Conservation (phyloP, 2,888 invertebrate genomes). For the Rhagophthalmus giganteus region DNA sequence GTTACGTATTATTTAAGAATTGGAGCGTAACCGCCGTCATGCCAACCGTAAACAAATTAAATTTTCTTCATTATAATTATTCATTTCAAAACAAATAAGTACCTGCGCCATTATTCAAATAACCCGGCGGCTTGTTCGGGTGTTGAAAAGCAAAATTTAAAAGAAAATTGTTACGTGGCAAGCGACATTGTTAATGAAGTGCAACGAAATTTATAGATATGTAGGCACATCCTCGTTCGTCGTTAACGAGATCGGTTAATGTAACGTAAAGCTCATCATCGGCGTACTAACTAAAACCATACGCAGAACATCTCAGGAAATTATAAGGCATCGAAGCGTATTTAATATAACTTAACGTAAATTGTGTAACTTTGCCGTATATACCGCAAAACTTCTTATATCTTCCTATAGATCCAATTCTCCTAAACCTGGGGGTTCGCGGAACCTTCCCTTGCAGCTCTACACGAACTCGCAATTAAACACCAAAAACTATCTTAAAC, state of each 20-base stretch:
- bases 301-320: background rate
- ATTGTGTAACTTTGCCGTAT: conserved; percentile 6
- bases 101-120: too few relatives aligned
- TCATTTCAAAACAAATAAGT: too few relatives aligned
- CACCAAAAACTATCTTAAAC: background rate
- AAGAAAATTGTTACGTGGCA: too few relatives aligned
- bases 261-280: background rate
- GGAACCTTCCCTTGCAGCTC: background rate
- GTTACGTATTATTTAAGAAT: too few relatives aligned
- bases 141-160: too few relatives aligned
- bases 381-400: conserved; percentile 7
- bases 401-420: conserved; percentile 4
- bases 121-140: too few relatives aligned
- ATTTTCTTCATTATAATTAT: too few relatives aligned
- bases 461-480: background rate
- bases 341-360: conserved; percentile 5
- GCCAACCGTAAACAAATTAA: too few relatives aligned
- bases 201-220: background rate
- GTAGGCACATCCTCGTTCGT: background rate
- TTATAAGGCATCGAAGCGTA: conserved; percentile 1
- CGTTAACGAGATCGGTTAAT: too few relatives aligned
- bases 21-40: too few relatives aligned
- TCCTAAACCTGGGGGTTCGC: conserved; percentile 2
- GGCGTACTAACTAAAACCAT: background rate
- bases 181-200: background rate